Evolutionary conservation across 2,113 vertebrate species (phyloP).

Genomic region (Xenotilapia leptura): DNA sequence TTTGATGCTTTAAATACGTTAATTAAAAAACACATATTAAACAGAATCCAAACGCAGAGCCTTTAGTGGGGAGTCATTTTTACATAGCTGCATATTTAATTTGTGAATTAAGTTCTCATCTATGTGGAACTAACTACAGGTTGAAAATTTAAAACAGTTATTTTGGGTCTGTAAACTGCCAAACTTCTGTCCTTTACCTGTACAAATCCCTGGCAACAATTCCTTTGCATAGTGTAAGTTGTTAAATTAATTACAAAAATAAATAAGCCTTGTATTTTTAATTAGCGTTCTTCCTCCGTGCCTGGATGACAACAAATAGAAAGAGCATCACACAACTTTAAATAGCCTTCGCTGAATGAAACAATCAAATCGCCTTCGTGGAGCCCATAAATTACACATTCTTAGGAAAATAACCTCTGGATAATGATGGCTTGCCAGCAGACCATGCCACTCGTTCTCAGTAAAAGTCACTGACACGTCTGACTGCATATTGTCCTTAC

Average conservation of each 20-base stretch:
- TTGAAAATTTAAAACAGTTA: neutral
- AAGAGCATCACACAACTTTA: neutral
- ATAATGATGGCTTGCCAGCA: neutral
- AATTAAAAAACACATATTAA: neutral
- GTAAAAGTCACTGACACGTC: neutral
- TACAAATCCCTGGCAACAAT: neutral
- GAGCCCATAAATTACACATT: neutral
- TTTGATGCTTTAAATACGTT: neutral
- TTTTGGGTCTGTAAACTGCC: neutral
- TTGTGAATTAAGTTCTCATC: neutral
- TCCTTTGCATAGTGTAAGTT: neutral
- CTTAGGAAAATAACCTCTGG: neutral
- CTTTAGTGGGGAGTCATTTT: neutral
- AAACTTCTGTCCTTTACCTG: neutral
- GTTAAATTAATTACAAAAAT: neutral
- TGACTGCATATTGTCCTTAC: constrained; percentile 17
- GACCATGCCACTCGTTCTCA: neutral
- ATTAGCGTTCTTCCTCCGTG: neutral
- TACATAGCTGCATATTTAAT: neutral
- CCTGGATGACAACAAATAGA: neutral
- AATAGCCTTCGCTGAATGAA: neutral
- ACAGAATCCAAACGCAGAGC: neutral
- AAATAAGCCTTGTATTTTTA: neutral
- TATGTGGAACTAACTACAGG: neutral
- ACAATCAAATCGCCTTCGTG: neutral